Evolutionary conservation across 53 echinoderm and acorn worm genomes (phyloP), one percentile per base, ranked within the genome.

Genomic region (Temnopleurus reevesii): DNA sequence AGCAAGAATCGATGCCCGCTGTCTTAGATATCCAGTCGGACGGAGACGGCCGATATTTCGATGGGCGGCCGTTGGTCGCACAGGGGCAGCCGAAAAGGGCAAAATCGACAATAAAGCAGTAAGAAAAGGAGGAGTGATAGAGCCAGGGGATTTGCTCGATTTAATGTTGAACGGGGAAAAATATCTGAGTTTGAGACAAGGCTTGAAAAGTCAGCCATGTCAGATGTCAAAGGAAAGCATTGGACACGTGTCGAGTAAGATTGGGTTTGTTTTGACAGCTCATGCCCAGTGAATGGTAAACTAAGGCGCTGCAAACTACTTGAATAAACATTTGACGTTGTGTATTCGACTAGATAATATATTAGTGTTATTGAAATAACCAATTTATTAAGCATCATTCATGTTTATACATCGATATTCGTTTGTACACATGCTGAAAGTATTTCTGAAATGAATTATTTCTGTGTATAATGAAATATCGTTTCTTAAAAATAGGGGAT

Each of bases 61-160:
- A 55, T 53, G 83, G 83, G 83, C 55, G 55, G 55, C 83, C 83
- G 83, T 83, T 12, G 83, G 55, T 83, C 83, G 83, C 83, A 83
- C 34, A 10, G 51, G 31, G 80, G 80, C 80, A 46, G 80, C 51
- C 27, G 51, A 26, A 31, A 80, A 46, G 80, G 46, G 80, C 80
- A 51, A 80, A n/a, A 80, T 26, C 49, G 80, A 71, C 71, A 8
- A 38, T 21, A 21, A 23, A 36, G 15, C 36, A n/a, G 79, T 28
- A 30, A 47, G 79, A 18, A 79, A 28, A 8, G 45, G 77, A 24
- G 2, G 25, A 29, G 63, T 10, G 79, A 18, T 29, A n/a, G 79
- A 79, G 8, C 1, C 12, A 79, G 49, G 33, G 46, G 49, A 49
- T 26, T 27, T 28, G 49, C 41, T 41, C 41, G 71, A 2, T 41